phyloP scores from a whole-genome alignment of 2,797 vertebrate species.

The Huso huso region DNA sequence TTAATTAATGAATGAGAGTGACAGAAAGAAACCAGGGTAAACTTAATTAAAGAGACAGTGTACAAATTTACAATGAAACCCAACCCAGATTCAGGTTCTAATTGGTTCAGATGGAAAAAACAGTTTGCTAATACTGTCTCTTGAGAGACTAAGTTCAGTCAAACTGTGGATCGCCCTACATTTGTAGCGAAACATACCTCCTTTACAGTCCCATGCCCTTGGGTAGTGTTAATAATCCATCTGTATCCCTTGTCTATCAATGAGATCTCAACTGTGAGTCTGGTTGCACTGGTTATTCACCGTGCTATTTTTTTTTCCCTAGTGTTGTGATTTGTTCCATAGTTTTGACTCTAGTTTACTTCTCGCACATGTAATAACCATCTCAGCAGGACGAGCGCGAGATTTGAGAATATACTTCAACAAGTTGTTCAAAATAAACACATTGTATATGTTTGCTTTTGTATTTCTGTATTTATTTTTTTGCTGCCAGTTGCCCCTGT shows the following conservation, averaged over 20 bases:
- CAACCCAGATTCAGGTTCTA: conserved; percentile 36
- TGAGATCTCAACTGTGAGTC: conserved; percentile 22
- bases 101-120: conserved; percentile 47
- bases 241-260: conserved; percentile 20
- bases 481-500: too few relatives aligned
- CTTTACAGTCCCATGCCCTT: conserved; percentile 15
- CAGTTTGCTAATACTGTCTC: conserved; percentile 26
- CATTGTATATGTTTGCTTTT: too few relatives aligned
- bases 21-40: conserved; percentile 46
- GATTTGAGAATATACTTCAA: too few relatives aligned
- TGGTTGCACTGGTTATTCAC: conserved; percentile 43
- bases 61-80: conserved; percentile 35
- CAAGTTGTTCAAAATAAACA: too few relatives aligned
- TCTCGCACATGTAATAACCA: conserved; percentile 38
- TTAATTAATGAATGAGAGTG: conserved; percentile 51
- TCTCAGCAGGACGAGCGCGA: conserved; percentile 26
- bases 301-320: conserved; percentile 63
- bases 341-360: conserved; percentile 58
- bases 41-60: conserved; percentile 58
- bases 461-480: too few relatives aligned
- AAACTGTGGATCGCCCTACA: conserved; percentile 16
- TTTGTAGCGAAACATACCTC: not conserved
- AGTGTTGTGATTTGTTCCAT: conserved; percentile 60
- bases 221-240: conserved; percentile 18
- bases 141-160: conserved; percentile 22